Conservation (phyloP, 2,113 vertebrate species). For the Equus quagga region DNA sequence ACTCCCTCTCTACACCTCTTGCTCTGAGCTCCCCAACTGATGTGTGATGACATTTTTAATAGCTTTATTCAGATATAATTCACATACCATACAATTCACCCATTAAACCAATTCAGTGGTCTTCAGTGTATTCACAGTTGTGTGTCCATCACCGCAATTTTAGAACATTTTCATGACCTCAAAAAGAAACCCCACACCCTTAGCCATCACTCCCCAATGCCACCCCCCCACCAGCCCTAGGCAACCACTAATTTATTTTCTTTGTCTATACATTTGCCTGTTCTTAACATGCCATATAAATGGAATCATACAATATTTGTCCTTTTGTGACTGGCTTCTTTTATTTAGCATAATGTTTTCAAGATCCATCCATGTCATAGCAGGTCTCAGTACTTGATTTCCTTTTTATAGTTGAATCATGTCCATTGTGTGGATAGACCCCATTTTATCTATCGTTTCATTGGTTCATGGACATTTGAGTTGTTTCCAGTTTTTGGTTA, state of each 20-base stretch:
- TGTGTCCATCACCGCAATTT: background rate
- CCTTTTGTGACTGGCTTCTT: constrained; percentile 35
- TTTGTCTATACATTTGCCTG: background rate
- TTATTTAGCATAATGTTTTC: constrained; percentile 6
- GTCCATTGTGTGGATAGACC: background rate
- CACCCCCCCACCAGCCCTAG: background rate
- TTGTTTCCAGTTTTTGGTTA: background rate
- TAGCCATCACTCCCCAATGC: background rate
- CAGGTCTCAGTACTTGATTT: background rate
- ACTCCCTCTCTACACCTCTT: background rate
- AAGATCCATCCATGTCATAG: background rate
- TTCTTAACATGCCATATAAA: background rate
- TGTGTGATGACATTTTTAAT: constrained; percentile 13
- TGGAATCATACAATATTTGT: background rate
- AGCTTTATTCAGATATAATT: constrained; percentile 42
- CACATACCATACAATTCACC: background rate
- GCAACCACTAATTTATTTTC: background rate
- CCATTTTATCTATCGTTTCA: background rate
- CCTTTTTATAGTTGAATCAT: background rate
- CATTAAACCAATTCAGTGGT: background rate
- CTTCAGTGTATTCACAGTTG: background rate
- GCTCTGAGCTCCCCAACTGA: background rate
- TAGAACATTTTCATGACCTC: background rate
- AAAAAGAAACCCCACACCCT: background rate
- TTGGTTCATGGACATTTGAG: background rate